phyloP scores from a whole-genome alignment of 2,113 vertebrate genomes.

The Sapayoa aenigma region DNA sequence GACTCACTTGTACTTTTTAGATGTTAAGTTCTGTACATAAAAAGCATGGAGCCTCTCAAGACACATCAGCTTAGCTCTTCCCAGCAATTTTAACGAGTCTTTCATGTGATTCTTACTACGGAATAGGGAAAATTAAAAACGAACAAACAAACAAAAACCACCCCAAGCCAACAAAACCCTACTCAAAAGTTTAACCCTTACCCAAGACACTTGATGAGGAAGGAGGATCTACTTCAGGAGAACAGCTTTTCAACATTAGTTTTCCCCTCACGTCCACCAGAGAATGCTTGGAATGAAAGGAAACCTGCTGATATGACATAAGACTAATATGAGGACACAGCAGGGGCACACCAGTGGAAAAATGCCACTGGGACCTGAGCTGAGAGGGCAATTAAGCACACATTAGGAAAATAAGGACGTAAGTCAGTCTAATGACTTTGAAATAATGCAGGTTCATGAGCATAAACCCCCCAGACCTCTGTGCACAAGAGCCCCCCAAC shows the following conservation, averaged over 20 bases:
- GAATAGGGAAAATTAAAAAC: not conserved
- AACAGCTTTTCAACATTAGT: not conserved
- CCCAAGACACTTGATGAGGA: not conserved
- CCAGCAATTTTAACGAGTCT: not conserved
- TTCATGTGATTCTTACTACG: not conserved
- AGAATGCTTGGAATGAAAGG: not conserved
- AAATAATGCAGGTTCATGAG: not conserved
- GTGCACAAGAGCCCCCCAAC: not conserved
- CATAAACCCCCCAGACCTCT: not conserved
- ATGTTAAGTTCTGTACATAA: not conserved
- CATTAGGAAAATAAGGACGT: conserved; percentile 1
- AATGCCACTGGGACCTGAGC: not conserved
- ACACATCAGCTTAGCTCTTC: not conserved
- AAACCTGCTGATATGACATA: too few relatives aligned
- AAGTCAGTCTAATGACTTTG: not conserved
- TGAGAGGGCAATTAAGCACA: not conserved
- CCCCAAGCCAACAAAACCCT: not conserved
- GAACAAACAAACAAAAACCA: not conserved
- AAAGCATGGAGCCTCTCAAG: not conserved
- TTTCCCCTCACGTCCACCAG: not conserved
- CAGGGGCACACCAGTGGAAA: not conserved
- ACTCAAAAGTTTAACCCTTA: not conserved
- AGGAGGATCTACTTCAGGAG: not conserved
- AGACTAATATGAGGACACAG: not conserved
- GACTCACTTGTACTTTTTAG: not conserved